These are phyloP conservation scores for Melitaea athalia DNA, from an alignment of 2,888 invertebrate genomes.

Conservation along the genomic window DNA sequence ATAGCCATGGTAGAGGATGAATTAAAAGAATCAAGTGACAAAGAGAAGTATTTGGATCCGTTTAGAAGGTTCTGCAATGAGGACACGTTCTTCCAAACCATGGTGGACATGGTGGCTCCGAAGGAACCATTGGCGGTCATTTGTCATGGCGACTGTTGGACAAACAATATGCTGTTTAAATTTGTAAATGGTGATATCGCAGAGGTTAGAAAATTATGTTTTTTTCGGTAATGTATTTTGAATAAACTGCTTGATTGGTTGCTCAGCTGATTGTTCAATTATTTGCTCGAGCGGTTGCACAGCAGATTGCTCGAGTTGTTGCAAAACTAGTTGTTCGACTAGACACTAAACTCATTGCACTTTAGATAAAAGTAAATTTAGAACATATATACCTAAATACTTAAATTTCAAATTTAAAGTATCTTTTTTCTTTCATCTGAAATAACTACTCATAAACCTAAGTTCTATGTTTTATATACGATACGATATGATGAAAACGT, in stretches of 20 bases:
- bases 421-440: too few relatives aligned
- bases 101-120: slow-evolving; percentile 84
- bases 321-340: not conserved
- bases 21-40: slow-evolving; percentile 62
- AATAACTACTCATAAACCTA: too few relatives aligned
- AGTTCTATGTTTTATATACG: too few relatives aligned
- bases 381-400: too few relatives aligned
- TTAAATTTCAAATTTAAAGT: too few relatives aligned
- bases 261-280: not conserved
- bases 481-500: too few relatives aligned
- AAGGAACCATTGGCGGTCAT: slow-evolving; percentile 86
- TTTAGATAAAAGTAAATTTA: too few relatives aligned
- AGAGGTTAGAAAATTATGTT: slow-evolving; percentile 63
- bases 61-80: slow-evolving; percentile 83
- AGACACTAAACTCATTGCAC: too few relatives aligned
- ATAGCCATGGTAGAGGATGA: slow-evolving; percentile 83
- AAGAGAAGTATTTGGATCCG: slow-evolving; percentile 81
- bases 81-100: slow-evolving; percentile 85
- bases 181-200: slow-evolving; percentile 79
- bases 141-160: slow-evolving; percentile 90
- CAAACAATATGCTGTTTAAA: slow-evolving; percentile 86
- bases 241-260: not conserved
- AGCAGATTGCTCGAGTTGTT: not conserved
- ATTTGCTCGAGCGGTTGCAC: not conserved
- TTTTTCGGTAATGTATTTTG: not conserved